Base-by-base conservation (phyloP, 2,797 vertebrate genomes). In the Oceanodroma leucorhoa region DNA sequence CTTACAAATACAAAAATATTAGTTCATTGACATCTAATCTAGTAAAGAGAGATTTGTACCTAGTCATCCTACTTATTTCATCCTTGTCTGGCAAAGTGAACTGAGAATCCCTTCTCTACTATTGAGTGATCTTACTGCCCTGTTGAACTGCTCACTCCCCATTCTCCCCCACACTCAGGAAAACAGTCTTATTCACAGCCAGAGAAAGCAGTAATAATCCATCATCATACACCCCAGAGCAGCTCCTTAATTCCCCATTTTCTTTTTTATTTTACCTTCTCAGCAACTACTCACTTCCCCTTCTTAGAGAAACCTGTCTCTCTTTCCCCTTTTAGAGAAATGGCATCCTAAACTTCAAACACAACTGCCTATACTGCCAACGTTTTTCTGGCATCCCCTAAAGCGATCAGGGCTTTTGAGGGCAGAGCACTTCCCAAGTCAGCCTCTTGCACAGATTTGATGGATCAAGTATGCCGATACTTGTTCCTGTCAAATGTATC, bases 221-320 rank as follows among this genome's bases (percentile, higher is more conserved):
- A 89, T 89, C 91, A 95, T 46, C 65, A 41, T 45, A 78, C 23
- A 92, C 36, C 91, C 91, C 43, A 83, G 48, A 87, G 32, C 55
- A 87, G 64, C 53, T 91, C 34, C 48, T 90, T 82, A 91, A 78
- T 48, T 89, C 81, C 57, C 32, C 6, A 2, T 50, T 87, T 91
- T 92, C 67, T 96, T 87, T 96, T 87, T 91, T 73, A 61, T 83
- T 92, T 90, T 75, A 57, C 60, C 48, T 92, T 93, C 81, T 72
- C n/a, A 11, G 61, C 67, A 87, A 48, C 51, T 43, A 48, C 79
- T 78, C 46, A 10, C 20, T 76, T 70, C 73, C 36, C 23, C 26
- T 76, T 90, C 92, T 79, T 30, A 69, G 54, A 84, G 73, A 83
- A 92, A 77, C 36, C n/a, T 7, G 7, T 57, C 76, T 85, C 69